Conservation (phyloP, 2,797 vertebrate genomes). For the Acanthurus lineatus region DNA sequence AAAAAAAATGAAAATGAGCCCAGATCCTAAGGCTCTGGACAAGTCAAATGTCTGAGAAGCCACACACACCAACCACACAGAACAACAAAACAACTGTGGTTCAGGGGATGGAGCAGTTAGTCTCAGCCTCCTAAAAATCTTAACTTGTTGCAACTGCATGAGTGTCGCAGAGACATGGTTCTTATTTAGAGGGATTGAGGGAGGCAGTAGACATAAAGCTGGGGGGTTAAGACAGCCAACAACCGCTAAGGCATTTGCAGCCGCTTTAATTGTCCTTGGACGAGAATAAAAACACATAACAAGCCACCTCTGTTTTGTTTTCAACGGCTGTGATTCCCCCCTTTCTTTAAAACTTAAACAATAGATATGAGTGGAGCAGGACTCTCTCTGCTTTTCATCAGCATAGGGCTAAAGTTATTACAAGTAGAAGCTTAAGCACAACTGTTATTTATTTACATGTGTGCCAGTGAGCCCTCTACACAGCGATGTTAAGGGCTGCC, state of each 20-base stretch:
- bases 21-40: slow-evolving; percentile 60
- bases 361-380: slow-evolving; percentile 52
- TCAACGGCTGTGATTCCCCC: slow-evolving; percentile 54
- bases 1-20: slow-evolving; percentile 23
- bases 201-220: slow-evolving; percentile 60
- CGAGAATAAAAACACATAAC: slow-evolving; percentile 78
- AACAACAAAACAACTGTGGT: slow-evolving; percentile 83
- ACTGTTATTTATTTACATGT: slow-evolving; percentile 59
- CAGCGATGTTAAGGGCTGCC: slow-evolving; percentile 59
- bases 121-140: slow-evolving; percentile 80
- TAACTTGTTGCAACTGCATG: slow-evolving; percentile 80
- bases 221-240: slow-evolving; percentile 68
- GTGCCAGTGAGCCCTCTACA: slow-evolving; percentile 51
- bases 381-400: slow-evolving; percentile 61
- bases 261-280: slow-evolving; percentile 80
- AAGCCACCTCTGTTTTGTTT: slow-evolving; percentile 78
- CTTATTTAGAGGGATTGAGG: slow-evolving; percentile 72
- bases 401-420: slow-evolving; percentile 48
- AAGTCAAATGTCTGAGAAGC: slow-evolving; percentile 57
- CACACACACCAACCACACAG: slow-evolving; percentile 72
- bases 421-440: slow-evolving; percentile 51
- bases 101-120: slow-evolving; percentile 77
- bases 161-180: slow-evolving; percentile 77
- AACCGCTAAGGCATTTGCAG: slow-evolving; percentile 70
- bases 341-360: slow-evolving; percentile 58